Evolutionary conservation across 2,113 vertebrate species (phyloP).

Genomic region (Centropus unirufus): DNA sequence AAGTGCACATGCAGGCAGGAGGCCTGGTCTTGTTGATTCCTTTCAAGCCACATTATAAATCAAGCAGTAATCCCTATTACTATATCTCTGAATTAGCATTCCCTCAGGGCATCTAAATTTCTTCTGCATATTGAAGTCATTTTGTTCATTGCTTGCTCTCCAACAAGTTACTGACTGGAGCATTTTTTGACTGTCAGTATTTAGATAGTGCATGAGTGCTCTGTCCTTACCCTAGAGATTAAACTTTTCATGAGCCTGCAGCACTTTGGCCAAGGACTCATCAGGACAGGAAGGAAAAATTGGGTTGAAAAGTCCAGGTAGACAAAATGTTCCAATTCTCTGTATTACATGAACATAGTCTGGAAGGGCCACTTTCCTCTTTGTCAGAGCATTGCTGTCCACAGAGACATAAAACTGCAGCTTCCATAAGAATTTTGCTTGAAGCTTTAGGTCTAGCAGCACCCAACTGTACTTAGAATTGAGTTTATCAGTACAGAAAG

Average conservation of each 20-base stretch:
- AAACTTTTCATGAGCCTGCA: not conserved
- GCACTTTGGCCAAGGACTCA: not conserved
- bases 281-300: not conserved
- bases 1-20: not conserved
- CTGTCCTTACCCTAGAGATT: not conserved
- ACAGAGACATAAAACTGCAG: not conserved
- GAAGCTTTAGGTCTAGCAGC: not conserved
- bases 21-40: not conserved
- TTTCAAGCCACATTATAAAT: conserved; percentile 37
- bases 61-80: conserved; percentile 25
- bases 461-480: not conserved
- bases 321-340: not conserved
- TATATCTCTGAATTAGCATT: conserved; percentile 23
- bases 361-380: not conserved
- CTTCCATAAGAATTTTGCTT: not conserved
- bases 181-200: conserved; percentile 21
- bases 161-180: not conserved
- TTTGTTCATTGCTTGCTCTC: conserved; percentile 27
- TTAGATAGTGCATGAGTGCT: conserved; percentile 36
- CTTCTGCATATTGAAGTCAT: conserved; percentile 57
- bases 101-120: conserved; percentile 2
- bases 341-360: not conserved
- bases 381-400: not conserved
- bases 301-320: not conserved
- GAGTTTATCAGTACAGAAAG: not conserved